Conservation (phyloP, 2,113 vertebrate genomes). For the Peromyscus californicus region DNA sequence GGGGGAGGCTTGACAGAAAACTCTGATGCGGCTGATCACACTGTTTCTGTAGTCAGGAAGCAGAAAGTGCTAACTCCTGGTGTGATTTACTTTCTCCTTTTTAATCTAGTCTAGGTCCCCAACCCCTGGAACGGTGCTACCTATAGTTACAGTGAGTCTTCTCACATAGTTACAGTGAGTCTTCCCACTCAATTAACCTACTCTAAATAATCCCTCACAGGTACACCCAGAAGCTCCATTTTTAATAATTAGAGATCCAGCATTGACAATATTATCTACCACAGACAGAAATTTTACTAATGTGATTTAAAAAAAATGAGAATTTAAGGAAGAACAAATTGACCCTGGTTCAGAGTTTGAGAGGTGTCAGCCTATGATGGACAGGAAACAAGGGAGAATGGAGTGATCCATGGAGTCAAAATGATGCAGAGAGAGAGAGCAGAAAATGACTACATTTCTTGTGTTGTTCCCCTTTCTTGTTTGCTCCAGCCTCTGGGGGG, state of each 20-base stretch:
- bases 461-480: too few species aligned
- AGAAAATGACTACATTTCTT: neutral
- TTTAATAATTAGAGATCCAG: too few species aligned
- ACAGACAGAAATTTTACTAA: neutral
- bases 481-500: neutral
- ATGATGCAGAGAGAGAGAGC: neutral
- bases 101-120: too few species aligned
- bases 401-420: neutral
- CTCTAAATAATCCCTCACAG: neutral
- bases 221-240: too few species aligned
- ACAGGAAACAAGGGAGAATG: neutral
- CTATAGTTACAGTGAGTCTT: neutral
- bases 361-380: neutral
- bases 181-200: neutral
- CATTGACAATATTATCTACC: neutral
- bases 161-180: too few species aligned
- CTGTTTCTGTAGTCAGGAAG: neutral
- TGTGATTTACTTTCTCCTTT: neutral
- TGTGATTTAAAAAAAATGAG: neutral
- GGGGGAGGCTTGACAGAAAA: neutral
- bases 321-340: neutral
- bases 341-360: neutral
- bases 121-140: too few species aligned
- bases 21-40: neutral
- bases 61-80: neutral